A percentile compares a stretch with the other conserved stretches of the same genome.
These are phyloP conservation scores for Chalcis sispes DNA, from an alignment of 2,888 invertebrate species.

Conservation along the genomic window DNA sequence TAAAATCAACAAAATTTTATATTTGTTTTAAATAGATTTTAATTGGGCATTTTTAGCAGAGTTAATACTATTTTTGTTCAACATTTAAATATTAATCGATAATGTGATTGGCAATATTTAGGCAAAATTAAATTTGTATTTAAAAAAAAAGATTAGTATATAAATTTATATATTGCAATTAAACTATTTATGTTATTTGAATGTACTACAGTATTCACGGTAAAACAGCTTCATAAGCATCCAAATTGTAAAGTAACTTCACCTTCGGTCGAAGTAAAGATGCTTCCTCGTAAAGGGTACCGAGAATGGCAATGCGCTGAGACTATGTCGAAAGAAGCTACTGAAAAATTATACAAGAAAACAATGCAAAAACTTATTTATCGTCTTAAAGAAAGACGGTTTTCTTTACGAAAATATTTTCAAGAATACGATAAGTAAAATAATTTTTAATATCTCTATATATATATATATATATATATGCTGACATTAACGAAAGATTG, in stretches of 20 bases:
- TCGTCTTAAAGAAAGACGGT: constrained; percentile 80
- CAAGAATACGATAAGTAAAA: constrained; percentile 83
- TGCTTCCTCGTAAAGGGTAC: constrained; percentile 77
- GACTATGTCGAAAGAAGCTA: constrained; percentile 27
- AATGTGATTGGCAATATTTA: too few species aligned
- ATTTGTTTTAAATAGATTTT: too few species aligned
- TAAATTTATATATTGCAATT: not conserved
- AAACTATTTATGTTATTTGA: constrained; percentile 21
- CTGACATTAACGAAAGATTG: too few species aligned
- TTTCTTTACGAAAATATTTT: constrained; percentile 83
- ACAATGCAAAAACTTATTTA: constrained; percentile 81
- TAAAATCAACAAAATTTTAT: too few species aligned
- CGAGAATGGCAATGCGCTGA: constrained; percentile 76
- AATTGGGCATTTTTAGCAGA: too few species aligned
- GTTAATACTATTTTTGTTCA: too few species aligned
- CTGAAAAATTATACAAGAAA: constrained; percentile 76
- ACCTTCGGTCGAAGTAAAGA: constrained; percentile 78
- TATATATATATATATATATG: too few species aligned
- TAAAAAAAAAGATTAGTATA: too few species aligned
- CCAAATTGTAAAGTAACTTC: constrained; percentile 79
- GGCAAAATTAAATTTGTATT: too few species aligned
- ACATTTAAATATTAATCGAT: too few species aligned
- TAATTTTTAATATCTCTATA: too few species aligned
- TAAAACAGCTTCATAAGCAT: constrained; percentile 83
- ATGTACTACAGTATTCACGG: constrained; percentile 80